Evolutionary conservation across 2,888 invertebrate genomes (phyloP).

Genomic region (Protodeltote pygarga): DNA sequence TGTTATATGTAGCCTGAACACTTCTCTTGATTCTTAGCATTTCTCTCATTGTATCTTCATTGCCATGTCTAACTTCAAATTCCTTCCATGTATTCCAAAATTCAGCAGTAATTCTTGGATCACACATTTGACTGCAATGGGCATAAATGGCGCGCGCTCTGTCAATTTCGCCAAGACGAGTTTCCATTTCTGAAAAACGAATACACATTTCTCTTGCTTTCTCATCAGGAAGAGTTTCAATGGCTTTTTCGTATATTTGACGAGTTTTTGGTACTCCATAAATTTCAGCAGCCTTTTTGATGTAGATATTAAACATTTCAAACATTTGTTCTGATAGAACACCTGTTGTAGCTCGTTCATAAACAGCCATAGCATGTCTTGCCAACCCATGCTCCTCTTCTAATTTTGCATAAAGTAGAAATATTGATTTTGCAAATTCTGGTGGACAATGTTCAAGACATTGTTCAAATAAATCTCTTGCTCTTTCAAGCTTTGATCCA

Average conservation of each 20-base stretch:
- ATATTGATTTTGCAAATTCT: conserved; percentile 98
- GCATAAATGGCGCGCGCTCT: conserved; percentile 98
- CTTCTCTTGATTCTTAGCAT: conserved; percentile 99
- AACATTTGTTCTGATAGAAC: conserved; percentile 98
- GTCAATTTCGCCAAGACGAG: conserved; percentile 99
- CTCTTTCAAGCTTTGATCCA: conserved; percentile 97
- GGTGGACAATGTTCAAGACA: conserved; percentile 98
- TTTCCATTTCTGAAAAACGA: conserved; percentile 98
- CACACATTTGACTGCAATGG: conserved; percentile 99
- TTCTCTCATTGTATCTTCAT: conserved; percentile 99
- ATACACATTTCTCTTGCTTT: conserved; percentile 98
- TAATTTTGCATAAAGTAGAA: conserved; percentile 97
- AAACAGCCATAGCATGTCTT: conserved; percentile 99
- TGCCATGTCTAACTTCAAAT: conserved; percentile 99
- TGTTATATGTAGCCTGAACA: conserved; percentile 99
- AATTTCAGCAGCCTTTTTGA: conserved; percentile 98
- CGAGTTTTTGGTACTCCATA: conserved; percentile 99
- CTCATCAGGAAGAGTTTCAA: conserved; percentile 96
- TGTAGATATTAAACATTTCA: conserved; percentile 99
- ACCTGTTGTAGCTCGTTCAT: conserved; percentile 97
- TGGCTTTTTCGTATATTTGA: conserved; percentile 99
- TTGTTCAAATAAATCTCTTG: conserved; percentile 99
- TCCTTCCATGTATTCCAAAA: conserved; percentile 99
- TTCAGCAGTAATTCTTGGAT: conserved; percentile 97
- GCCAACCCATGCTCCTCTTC: conserved; percentile 99